Base-by-base conservation (phyloP, 35 echinoderm and acorn worm species). In the Apostichopus japonicus region DNA sequence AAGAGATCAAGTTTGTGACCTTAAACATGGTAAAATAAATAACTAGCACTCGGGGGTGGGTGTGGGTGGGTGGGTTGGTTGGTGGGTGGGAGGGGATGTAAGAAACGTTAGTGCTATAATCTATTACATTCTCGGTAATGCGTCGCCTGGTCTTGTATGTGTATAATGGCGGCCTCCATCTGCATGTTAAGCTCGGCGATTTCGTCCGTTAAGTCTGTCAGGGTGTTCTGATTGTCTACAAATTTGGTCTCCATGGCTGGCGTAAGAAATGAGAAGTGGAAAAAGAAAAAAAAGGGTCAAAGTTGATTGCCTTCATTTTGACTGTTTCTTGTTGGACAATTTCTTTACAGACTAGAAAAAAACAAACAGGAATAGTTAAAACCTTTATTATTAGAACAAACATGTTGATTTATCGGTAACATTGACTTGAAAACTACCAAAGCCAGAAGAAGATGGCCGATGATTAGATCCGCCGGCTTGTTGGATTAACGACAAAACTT, bases 211-310 rank as follows among this genome's bases (percentile, higher is more conserved):
- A 97, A 87, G 19, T 95, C 88, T 6, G 54, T 90, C 75, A 95
- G 75, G 13, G 94, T 95, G 33, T 83, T 90, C 58, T 93, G 71
- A 82, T 97, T 97, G 79, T 55, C 87, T 19, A 65, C 72, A 83
- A 95, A 97, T 56, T 56, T 91, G 17, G 24, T 54, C 84, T 97
- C 67, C 94, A 97, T 93, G n/a, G 65, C 96, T 97, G 91, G 1
- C 92, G 73, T 10, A 6, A 8, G 13, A 61, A 61, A 61, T 0
- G 57, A 61, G 13, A 61, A 61, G 13, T 0, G 13, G 13, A 44
- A 44, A 44, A 44, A 44, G 33, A 44, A 44, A 44, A 44, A 44
- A 33, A 1, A 44, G 25, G 33, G 33, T 44, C 33, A 44, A 44
- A 44, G 33, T 44, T 44, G 33, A 44, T 44, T 44, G 33, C 33